phyloP scores from a whole-genome alignment of 2,113 vertebrate species.

The Apaloderma vittatum region DNA sequence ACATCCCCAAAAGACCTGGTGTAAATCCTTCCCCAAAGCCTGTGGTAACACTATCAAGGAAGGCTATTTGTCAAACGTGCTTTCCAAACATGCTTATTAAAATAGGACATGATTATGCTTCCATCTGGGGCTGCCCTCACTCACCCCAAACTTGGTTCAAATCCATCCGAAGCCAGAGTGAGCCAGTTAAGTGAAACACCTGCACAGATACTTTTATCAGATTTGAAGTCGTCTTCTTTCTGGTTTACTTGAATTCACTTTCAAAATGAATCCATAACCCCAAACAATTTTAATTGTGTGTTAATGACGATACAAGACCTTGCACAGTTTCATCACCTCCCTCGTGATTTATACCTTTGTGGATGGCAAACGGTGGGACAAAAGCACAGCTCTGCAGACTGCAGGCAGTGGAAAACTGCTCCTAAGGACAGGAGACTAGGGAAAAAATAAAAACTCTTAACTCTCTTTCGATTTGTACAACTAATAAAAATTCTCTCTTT shows the following conservation, averaged over 20 bases:
- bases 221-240: neutral
- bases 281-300: neutral
- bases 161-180: neutral
- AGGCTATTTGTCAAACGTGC: neutral
- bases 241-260: neutral
- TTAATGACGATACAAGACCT: neutral
- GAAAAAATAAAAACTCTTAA: neutral
- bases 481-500: too few species aligned
- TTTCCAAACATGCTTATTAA: neutral
- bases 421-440: neutral
- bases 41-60: neutral
- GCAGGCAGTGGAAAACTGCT: neutral
- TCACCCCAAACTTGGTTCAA: neutral
- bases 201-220: neutral
- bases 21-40: neutral
- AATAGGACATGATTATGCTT: rapidly evolving
- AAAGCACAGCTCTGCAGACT: neutral
- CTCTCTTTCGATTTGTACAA: neutral
- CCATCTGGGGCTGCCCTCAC: neutral
- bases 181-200: neutral
- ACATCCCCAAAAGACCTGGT: neutral
- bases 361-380: too few species aligned
- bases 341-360: neutral
- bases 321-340: neutral
- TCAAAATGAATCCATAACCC: neutral